A percentile compares a stretch with the other conserved stretches of the same genome.
Conservation (phyloP, 2,797 vertebrate genomes). For the Anabas testudineus region DNA sequence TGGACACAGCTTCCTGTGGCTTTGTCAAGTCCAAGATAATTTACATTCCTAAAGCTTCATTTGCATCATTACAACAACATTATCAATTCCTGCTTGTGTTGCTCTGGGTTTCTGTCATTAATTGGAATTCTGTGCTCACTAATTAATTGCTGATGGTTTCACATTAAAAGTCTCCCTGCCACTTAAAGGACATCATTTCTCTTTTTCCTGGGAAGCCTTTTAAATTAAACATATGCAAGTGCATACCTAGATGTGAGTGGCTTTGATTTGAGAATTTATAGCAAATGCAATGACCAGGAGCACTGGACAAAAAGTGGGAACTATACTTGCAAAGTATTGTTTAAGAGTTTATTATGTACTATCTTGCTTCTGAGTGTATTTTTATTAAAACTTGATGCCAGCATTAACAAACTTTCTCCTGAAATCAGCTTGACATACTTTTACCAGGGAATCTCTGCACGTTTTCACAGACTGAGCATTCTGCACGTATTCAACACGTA, state of each 20-base stretch:
- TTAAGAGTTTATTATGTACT: not conserved
- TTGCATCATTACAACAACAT: not conserved
- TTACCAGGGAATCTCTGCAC: too few species aligned
- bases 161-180: constrained; percentile 1
- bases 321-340: too few species aligned
- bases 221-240: constrained; percentile 6
- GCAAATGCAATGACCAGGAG: not conserved
- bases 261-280: not conserved
- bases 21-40: not conserved
- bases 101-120: not conserved
- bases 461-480: not conserved
- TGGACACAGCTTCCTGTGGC: not conserved
- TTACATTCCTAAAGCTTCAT: not conserved
- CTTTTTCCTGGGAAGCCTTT: constrained; percentile 2
- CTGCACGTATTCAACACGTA: not conserved
- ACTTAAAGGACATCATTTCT: not conserved
- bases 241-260: not conserved
- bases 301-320: not conserved
- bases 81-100: not conserved
- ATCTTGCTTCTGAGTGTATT: not conserved
- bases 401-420: too few species aligned
- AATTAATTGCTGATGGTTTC: constrained; percentile 2
- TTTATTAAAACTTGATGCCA: too few species aligned
- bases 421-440: not conserved
- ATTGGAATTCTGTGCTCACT: not conserved